phyloP scores from a whole-genome alignment of 2,113 vertebrate genomes.

The Albula goreensis region DNA sequence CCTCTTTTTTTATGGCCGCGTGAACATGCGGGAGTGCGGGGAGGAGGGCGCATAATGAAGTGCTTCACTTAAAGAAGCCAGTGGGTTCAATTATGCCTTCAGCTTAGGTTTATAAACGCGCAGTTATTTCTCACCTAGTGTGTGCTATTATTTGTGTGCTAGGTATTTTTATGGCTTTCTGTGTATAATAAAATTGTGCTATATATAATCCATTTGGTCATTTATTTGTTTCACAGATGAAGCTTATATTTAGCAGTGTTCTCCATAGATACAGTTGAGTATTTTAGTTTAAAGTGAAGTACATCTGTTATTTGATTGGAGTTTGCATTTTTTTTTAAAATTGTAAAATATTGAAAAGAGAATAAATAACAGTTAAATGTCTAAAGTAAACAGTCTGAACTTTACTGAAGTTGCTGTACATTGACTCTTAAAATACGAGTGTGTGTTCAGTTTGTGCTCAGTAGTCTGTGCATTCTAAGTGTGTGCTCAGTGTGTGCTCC shows the following conservation, averaged over 20 bases:
- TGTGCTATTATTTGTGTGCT: background rate
- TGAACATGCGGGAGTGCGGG: background rate
- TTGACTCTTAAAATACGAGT: too few species aligned
- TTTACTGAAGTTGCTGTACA: too few species aligned
- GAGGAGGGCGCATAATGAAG: background rate
- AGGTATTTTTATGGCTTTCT: background rate
- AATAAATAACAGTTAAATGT: too few species aligned
- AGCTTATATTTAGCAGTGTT: background rate
- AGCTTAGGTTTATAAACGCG: background rate
- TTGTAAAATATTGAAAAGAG: too few species aligned
- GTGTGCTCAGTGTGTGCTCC: too few species aligned
- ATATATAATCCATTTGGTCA: background rate
- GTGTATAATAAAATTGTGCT: background rate
- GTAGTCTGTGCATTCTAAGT: too few species aligned
- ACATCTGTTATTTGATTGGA: background rate
- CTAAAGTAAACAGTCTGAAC: too few species aligned
- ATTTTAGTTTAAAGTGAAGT: background rate
- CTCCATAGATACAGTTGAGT: background rate
- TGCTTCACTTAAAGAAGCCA: background rate
- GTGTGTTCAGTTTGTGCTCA: too few species aligned
- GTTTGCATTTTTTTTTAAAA: too few species aligned
- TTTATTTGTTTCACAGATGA: background rate
- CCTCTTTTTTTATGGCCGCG: constrained; percentile 4
- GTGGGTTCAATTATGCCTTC: background rate
- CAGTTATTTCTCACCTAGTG: background rate